Evolutionary conservation across 1,140 invertebrate species (phyloP).

Genomic region (Fopius arisanus): DNA sequence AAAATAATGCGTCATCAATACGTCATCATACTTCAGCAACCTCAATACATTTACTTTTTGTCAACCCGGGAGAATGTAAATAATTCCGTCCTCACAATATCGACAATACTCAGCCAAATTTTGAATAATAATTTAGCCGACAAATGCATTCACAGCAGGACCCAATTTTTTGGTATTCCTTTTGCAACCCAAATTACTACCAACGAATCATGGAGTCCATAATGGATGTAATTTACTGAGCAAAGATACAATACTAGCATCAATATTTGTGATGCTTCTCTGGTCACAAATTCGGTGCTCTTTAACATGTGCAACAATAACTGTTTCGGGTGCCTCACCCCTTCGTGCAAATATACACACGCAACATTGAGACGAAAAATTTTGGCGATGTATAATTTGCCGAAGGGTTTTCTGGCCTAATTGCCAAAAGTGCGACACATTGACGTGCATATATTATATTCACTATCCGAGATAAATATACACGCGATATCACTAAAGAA

Average conservation of each 20-base stretch:
- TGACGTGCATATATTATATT: neutral
- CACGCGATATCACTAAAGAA: neutral
- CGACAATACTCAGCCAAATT: no score
- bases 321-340: neutral
- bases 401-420: neutral
- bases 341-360: neutral
- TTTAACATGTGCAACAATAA: neutral
- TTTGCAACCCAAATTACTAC: neutral
- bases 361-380: neutral
- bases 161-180: neutral
- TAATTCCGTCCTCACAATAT: no score
- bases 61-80: no score
- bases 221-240: neutral
- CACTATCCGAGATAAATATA: neutral
- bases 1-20: neutral
- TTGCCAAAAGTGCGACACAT: constrained; percentile 2
- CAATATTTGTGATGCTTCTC: neutral
- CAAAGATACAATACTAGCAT: neutral
- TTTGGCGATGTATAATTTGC: neutral
- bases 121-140: no score
- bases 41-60: no score
- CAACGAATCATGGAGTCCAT: neutral
- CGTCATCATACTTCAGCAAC: no score
- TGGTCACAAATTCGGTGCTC: neutral
- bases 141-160: no score